These are phyloP conservation scores for Eurystomus glaucurus DNA, from an alignment of 2,797 vertebrate genomes.

Conservation along the genomic window DNA sequence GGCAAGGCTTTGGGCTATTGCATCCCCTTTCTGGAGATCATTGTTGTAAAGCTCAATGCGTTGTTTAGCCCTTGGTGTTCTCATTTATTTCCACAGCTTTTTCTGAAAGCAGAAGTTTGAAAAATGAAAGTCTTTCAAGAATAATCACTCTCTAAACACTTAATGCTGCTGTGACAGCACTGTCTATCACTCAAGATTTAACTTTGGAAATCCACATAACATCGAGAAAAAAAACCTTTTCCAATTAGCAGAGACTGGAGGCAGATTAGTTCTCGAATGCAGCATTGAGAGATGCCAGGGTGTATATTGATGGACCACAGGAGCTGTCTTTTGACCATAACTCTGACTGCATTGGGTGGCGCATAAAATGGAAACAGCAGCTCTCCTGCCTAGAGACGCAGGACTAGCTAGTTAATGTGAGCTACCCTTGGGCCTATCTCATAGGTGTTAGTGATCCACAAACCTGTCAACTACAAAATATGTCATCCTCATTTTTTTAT, in stretches of 20 bases:
- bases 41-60: constrained; percentile 50
- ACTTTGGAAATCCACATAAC: constrained; percentile 81
- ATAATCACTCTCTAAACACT: constrained; percentile 84
- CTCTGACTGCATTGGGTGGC: not conserved
- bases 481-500: constrained; percentile 27
- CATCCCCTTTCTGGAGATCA: constrained; percentile 60
- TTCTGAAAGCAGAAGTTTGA: constrained; percentile 74
- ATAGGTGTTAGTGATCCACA: constrained; percentile 43
- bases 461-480: constrained; percentile 52
- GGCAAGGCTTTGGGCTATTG: constrained; percentile 55
- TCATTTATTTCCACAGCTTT: constrained; percentile 74
- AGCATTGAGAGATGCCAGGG: constrained; percentile 23
- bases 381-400: not conserved
- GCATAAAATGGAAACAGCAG: constrained; percentile 32
- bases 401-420: not conserved
- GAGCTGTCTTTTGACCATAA: constrained; percentile 39
- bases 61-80: constrained; percentile 73
- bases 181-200: constrained; percentile 86
- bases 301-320: constrained; percentile 58
- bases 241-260: constrained; percentile 80
- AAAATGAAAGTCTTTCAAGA: constrained; percentile 81
- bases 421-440: constrained; percentile 24
- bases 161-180: constrained; percentile 84
- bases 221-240: constrained; percentile 68
- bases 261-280: constrained; percentile 75